phyloP scores from a whole-genome alignment of 2,888 invertebrate genomes.

The Melanotus villosus region DNA sequence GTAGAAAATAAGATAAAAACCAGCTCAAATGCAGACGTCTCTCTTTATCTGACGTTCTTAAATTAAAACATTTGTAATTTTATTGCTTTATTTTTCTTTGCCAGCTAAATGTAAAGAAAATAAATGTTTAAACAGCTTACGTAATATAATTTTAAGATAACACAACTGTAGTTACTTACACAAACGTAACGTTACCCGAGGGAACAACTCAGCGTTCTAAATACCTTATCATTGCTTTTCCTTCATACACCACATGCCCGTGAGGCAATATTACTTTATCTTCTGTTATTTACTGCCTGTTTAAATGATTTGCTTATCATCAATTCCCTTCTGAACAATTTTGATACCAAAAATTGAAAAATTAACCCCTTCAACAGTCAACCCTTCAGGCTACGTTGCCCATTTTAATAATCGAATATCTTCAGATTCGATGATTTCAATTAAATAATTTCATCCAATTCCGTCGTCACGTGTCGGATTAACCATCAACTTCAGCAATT shows the following conservation, averaged over 20 bases:
- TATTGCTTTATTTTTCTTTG: no score
- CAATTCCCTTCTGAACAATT: neutral
- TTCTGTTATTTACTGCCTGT: neutral
- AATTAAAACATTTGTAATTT: no score
- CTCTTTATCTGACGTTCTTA: no score
- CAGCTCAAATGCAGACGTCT: no score
- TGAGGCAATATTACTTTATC: neutral
- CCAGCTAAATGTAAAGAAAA: no score
- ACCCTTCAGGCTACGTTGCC: neutral
- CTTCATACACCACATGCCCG: neutral
- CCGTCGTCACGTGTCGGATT: neutral
- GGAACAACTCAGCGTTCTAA: slow-evolving; percentile 19
- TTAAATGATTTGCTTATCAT: neutral
- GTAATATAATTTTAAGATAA: slow-evolving; percentile 11
- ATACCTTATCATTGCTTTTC: slow-evolving; percentile 8
- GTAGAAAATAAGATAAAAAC: no score
- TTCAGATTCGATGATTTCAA: neutral
- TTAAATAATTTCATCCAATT: neutral
- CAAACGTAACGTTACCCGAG: slow-evolving; percentile 11
- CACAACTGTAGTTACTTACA: slow-evolving; percentile 3
- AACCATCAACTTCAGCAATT: neutral
- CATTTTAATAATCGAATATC: slow-evolving; percentile 8
- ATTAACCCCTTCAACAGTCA: neutral
- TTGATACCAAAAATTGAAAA: neutral
- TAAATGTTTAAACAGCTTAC: slow-evolving; percentile 10